Evolutionary conservation across 2,888 invertebrate genomes (phyloP).

Genomic region (Watsonalla cultraria): DNA sequence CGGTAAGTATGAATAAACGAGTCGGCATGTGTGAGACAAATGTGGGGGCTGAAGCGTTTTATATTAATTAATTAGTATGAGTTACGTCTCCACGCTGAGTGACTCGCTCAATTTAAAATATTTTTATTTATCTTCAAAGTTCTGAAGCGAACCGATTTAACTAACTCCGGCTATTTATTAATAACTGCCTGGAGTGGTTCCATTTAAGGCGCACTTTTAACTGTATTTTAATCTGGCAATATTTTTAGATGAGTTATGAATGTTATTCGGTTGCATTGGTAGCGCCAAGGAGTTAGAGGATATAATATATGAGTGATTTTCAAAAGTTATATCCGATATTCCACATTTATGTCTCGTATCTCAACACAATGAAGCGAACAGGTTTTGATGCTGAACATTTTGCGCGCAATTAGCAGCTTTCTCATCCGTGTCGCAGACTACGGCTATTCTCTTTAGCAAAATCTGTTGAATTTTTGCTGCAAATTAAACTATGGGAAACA

Average conservation of each 20-base stretch:
- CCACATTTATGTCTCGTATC: no score
- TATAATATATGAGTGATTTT: no score
- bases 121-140: neutral
- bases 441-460: neutral
- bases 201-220: no score
- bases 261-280: no score
- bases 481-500: neutral
- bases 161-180: neutral
- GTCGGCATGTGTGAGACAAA: neutral
- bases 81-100: neutral
- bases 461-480: neutral
- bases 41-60: neutral
- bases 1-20: neutral
- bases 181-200: neutral
- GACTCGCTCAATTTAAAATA: neutral
- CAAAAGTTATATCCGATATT: no score
- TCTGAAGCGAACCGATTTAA: neutral
- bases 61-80: neutral
- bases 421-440: no score
- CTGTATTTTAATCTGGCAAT: no score
- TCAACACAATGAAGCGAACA: no score
- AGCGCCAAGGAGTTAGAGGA: no score
- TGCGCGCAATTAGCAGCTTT: no score
- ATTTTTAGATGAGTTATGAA: no score
- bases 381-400: no score